phyloP scores from a whole-genome alignment of 2,797 vertebrate genomes.

The Australoheros facetus region DNA sequence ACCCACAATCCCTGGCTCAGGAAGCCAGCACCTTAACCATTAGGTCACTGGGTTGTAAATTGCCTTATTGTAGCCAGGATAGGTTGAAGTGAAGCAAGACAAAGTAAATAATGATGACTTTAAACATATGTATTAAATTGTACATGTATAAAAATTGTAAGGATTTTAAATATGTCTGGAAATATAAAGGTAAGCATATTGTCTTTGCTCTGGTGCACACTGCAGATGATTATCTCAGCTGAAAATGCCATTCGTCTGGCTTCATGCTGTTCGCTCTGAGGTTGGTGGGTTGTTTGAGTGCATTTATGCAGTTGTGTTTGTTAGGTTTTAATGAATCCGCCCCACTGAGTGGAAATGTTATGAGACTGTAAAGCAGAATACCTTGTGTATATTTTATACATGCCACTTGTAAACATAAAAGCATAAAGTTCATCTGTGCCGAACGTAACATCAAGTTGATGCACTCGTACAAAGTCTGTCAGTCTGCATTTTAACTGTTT shows the following conservation, averaged over 20 bases:
- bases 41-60: slow-evolving; percentile 25
- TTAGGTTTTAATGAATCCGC: slow-evolving; percentile 49
- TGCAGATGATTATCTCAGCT: slow-evolving; percentile 9
- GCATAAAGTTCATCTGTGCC: slow-evolving; percentile 36
- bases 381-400: slow-evolving; percentile 58
- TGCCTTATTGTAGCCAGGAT: not conserved
- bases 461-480: slow-evolving; percentile 6
- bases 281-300: slow-evolving; percentile 28
- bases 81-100: not conserved
- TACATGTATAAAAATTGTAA: not conserved
- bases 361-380: slow-evolving; percentile 51
- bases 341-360: slow-evolving; percentile 44
- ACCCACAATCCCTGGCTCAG: slow-evolving; percentile 74
- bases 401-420: slow-evolving; percentile 41
- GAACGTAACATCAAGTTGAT: slow-evolving; percentile 22
- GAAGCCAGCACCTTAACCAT: slow-evolving; percentile 72
- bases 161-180: not conserved
- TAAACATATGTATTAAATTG: not conserved
- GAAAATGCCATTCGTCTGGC: slow-evolving; percentile 47
- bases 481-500: slow-evolving; percentile 5
- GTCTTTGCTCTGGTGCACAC: not conserved
- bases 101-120: not conserved
- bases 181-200: not conserved
- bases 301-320: slow-evolving; percentile 19
- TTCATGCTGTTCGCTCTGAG: slow-evolving; percentile 33